Base-by-base conservation (phyloP, 2,888 invertebrate genomes). In the Anodontia alba region DNA sequence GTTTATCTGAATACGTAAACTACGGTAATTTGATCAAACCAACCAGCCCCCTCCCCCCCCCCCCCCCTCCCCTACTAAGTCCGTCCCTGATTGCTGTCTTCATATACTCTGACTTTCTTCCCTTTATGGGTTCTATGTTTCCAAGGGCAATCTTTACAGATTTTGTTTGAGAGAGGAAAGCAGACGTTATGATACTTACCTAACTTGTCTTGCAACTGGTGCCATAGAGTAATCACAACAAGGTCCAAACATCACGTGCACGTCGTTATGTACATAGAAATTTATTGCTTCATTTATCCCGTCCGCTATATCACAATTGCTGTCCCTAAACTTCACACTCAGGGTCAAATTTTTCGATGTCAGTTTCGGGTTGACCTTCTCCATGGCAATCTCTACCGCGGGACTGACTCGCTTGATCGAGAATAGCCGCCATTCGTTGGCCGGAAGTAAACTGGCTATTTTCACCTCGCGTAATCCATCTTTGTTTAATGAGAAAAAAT, bases 151-250 rank as follows among this genome's bases (percentile, higher is more conserved):
- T n/a, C n/a, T n/a, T n/a, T n/a, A n/a, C n/a, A n/a, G n/a, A n/a
- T n/a, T n/a, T n/a, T n/a, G n/a, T n/a, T n/a, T n/a, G n/a, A n/a
- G n/a, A n/a, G n/a, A n/a, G n/a, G n/a, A n/a, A n/a, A n/a, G n/a
- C n/a, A n/a, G n/a, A n/a, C n/a, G n/a, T n/a, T 12, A 46, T 2
- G 3, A 33, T 33, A 31, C 62, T 33, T 62, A 62, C 62, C 62
- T 78, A 29, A 82, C 82, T 78, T 98, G 96, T 80, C 98, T 95
- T 5, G 97, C 98, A 3, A 98, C 97, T 0, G 98, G 98, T 91
- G 98, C 98, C 88, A 98, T 94, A 0, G 98, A 97, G 51, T 98
- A 94, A 77, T 94, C 94, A 81, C 93, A 94, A 71, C 87, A 88
- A 0, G 94, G 94, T 0, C 94, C 94, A 68, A 94, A 90, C 74